phyloP scores from a whole-genome alignment of 2,888 invertebrate genomes.

The Belgica antarctica region DNA sequence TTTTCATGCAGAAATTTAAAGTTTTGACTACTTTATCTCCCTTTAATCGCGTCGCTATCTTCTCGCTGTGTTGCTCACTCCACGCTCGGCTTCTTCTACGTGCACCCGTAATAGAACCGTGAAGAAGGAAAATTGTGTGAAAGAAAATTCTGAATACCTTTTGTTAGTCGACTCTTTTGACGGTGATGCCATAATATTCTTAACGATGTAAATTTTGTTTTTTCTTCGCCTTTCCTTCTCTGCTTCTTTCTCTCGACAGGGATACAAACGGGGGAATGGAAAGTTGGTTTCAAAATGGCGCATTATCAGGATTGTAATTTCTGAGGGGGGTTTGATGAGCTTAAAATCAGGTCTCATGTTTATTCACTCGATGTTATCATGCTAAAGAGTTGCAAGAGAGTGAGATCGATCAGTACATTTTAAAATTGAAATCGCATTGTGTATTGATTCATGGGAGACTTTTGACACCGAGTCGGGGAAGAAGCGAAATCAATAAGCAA shows the following conservation, averaged over 20 bases:
- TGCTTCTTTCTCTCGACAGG: no score
- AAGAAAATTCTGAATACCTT: conserved; percentile 34
- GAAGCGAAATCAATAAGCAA: background rate
- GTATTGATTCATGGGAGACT: background rate
- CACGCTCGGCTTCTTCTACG: background rate
- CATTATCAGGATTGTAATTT: background rate
- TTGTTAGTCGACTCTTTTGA: conserved; percentile 33
- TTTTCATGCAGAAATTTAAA: background rate
- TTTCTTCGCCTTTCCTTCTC: no score
- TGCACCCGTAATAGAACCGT: conserved; percentile 31
- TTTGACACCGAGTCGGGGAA: background rate
- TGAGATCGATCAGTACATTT: background rate
- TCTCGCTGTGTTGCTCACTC: background rate
- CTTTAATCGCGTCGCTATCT: conserved; percentile 12
- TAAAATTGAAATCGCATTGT: background rate
- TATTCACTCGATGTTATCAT: background rate
- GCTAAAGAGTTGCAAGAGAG: background rate
- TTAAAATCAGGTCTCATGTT: background rate
- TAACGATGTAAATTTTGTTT: conserved; percentile 41
- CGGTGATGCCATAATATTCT: conserved; percentile 42
- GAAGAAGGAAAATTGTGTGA: conserved; percentile 20
- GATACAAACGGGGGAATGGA: conserved; percentile 21
- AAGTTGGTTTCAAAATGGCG: conserved; percentile 32
- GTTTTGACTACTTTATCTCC: background rate
- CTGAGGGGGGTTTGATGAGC: background rate